A percentile compares a stretch with the other conserved stretches of the same genome.
Evolutionary conservation across 2,888 invertebrate genomes (phyloP).

Genomic region (Microchrysa polita): DNA sequence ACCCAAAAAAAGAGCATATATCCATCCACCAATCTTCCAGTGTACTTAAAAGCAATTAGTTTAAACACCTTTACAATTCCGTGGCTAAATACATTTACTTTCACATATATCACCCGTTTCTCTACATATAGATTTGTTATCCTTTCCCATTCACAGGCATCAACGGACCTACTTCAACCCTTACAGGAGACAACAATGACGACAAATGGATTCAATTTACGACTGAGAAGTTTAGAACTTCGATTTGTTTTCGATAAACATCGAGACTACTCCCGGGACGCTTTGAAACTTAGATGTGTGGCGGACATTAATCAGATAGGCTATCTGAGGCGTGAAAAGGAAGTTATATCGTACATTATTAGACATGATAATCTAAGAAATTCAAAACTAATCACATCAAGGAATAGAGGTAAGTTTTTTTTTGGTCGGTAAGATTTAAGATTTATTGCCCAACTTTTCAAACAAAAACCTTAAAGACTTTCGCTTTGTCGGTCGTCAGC

Average conservation of each 20-base stretch:
- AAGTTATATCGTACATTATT: constrained; percentile 56
- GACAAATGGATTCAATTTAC: constrained; percentile 59
- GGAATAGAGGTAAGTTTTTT: constrained; percentile 55
- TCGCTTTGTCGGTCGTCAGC: too few species aligned
- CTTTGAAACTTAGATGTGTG: constrained; percentile 58
- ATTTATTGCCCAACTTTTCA: too few species aligned
- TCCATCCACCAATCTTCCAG: too few species aligned
- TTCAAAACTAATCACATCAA: constrained; percentile 59
- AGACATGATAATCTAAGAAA: constrained; percentile 60
- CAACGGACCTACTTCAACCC: constrained; percentile 56
- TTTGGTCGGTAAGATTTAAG: too few species aligned
- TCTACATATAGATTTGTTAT: neutral
- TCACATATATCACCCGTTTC: neutral
- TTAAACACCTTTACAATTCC: constrained; percentile 15
- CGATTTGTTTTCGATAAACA: constrained; percentile 61
- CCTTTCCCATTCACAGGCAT: constrained; percentile 54
- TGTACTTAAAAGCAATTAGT: neutral
- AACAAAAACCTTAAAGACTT: too few species aligned
- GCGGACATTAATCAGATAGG: constrained; percentile 61
- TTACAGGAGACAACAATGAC: constrained; percentile 59
- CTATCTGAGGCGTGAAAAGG: constrained; percentile 56
- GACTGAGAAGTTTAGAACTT: constrained; percentile 58
- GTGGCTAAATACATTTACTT: neutral
- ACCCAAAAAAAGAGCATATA: too few species aligned
- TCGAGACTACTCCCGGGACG: constrained; percentile 54